Evolutionary conservation across 2,888 invertebrate species (phyloP), one percentile per base, ranked within the genome.

Genomic region (Drosophila villosipedis): DNA sequence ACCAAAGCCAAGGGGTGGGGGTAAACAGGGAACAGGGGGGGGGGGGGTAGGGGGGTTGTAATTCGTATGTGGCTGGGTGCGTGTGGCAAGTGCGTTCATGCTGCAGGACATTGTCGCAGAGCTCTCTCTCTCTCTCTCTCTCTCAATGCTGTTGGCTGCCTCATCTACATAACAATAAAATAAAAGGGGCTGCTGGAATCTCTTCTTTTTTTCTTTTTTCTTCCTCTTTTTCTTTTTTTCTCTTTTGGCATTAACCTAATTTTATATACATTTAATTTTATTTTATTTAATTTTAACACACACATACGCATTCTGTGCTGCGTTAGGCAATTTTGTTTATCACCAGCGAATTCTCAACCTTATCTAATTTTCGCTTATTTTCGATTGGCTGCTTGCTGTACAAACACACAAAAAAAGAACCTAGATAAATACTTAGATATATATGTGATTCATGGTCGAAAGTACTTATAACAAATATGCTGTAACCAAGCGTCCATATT

Each of bases 121-220:
- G 59, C 59, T n/a, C 47, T n/a, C 55, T 54, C 57, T 68, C 35
- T 28, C 28, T 30, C 28, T 30, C 59, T 19, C 47, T n/a, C 55
- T 54, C 57, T 66, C 35, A 22, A 4, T 16, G 47, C 47, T 47
- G 22, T 47, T 22, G 47, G 72, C 66, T 47, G 69, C 67, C 87
- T 89, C 88, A 89, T 89, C 88, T 89, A 89, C 88, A 89, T 89
- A 89, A 83, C 83, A 89, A 89, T 89, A 89, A 89, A 89, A 89
- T 89, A 82, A 88, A 84, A 78, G 75, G 69, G 63, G 63, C 73
- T 69, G 59, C 60, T 71, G 65, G 41, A 49, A 67, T 59, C 14
- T 43, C 25, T 33, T 12, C 31, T 57, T 71, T 59, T 47, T 43
- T 65, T 39, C 62, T 71, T 59, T 47, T 43, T 65, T 39, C 62